These are phyloP conservation scores for Trissolcus brochymenae DNA, from an alignment of 2,888 invertebrate genomes.

Conservation along the genomic window DNA sequence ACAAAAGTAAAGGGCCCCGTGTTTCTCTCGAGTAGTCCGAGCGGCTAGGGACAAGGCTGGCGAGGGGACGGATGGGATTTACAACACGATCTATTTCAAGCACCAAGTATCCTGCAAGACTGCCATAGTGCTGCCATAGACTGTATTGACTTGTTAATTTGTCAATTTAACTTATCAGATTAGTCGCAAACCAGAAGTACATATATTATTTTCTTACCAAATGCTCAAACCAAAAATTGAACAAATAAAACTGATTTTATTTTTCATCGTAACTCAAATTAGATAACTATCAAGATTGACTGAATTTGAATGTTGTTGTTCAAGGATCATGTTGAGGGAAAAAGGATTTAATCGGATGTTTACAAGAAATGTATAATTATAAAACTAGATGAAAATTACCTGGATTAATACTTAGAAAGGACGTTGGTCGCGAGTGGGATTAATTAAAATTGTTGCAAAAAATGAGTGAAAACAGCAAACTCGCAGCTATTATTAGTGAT, in stretches of 20 bases:
- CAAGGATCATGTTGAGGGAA: no score
- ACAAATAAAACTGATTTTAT: no score
- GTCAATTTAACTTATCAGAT: slow-evolving; percentile 25
- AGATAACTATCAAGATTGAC: no score
- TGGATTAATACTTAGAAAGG: slow-evolving; percentile 23
- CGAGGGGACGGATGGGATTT: slow-evolving; percentile 67
- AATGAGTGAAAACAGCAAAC: slow-evolving; percentile 42
- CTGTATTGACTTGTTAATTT: slow-evolving; percentile 53
- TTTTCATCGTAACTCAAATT: no score
- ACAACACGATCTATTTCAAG: slow-evolving; percentile 60
- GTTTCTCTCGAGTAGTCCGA: slow-evolving; percentile 40
- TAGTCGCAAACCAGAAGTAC: no score
- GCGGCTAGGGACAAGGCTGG: slow-evolving; percentile 51
- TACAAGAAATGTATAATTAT: not conserved
- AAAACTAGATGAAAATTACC: slow-evolving; percentile 12
- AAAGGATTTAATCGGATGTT: not conserved
- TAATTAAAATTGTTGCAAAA: slow-evolving; percentile 48
- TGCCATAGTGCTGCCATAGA: slow-evolving; percentile 54
- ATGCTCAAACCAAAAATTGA: no score
- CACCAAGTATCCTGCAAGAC: slow-evolving; percentile 60
- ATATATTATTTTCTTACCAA: no score
- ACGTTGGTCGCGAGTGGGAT: slow-evolving; percentile 37
- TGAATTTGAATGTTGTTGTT: no score
- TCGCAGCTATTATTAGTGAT: slow-evolving; percentile 50
- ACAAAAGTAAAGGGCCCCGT: slow-evolving; percentile 55